These are phyloP conservation scores for Bos taurus DNA, from an alignment of 2,113 vertebrate genomes.

Conservation along the genomic window ARS-UCD2.0 NC_037343.1:40340501-40341000, in stretches of 20 bases:
- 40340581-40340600: neutral
- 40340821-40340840: neutral
- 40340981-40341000: neutral
- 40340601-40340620: neutral
- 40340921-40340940: neutral
- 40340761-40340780: neutral
- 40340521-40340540: neutral
- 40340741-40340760: neutral
- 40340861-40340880: rapidly evolving
- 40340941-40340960: neutral
- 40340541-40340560: neutral
- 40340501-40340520: neutral
- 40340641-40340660: neutral
- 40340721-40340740: neutral
- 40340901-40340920: neutral
- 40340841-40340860: neutral
- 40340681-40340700: neutral
- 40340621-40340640: neutral
- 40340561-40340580: neutral
- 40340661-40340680: neutral
- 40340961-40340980: neutral
- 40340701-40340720: neutral
- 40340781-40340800: neutral
- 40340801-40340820: neutral
- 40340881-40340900: neutral